A percentile compares a stretch with the other conserved stretches of the same genome.
Evolutionary conservation across 2,888 invertebrate genomes (phyloP).

Genomic region (Philereme transversata): DNA sequence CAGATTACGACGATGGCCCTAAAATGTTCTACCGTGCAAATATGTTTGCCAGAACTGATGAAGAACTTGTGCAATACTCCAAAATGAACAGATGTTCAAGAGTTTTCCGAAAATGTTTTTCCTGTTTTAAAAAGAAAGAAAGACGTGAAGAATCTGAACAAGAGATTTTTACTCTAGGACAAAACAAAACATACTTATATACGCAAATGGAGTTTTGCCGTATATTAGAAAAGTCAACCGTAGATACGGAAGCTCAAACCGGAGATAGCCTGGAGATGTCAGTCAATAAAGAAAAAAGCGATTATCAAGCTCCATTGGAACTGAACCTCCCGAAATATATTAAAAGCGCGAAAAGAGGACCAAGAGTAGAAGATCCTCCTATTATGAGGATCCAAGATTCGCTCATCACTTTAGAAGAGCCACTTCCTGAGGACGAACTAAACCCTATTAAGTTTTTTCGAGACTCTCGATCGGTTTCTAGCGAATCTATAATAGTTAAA

Average conservation of each 20-base stretch:
- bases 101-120: constrained; percentile 28
- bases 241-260: constrained; percentile 63
- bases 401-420: constrained; percentile 27
- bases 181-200: constrained; percentile 53
- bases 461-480: constrained; percentile 43
- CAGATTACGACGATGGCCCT: constrained; percentile 45
- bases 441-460: constrained; percentile 57
- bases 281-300: constrained; percentile 6
- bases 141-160: constrained; percentile 15
- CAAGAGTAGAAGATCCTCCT: constrained; percentile 1
- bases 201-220: constrained; percentile 60
- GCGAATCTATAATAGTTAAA: constrained; percentile 27
- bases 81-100: constrained; percentile 22
- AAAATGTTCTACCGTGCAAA: constrained; percentile 45
- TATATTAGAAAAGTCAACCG: constrained; percentile 36
- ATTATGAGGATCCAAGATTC: constrained; percentile 22
- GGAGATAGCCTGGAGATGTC: constrained; percentile 61
- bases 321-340: constrained; percentile 1
- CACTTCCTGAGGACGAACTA: constrained; percentile 49
- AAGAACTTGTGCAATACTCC: constrained; percentile 5
- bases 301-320: constrained; percentile 5
- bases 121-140: constrained; percentile 39
- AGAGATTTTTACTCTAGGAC: constrained; percentile 1
- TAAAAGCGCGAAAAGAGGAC: neutral
- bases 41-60: constrained; percentile 41